phyloP scores from a whole-genome alignment of 2,797 vertebrate genomes.

The Caiman crocodilus region DNA sequence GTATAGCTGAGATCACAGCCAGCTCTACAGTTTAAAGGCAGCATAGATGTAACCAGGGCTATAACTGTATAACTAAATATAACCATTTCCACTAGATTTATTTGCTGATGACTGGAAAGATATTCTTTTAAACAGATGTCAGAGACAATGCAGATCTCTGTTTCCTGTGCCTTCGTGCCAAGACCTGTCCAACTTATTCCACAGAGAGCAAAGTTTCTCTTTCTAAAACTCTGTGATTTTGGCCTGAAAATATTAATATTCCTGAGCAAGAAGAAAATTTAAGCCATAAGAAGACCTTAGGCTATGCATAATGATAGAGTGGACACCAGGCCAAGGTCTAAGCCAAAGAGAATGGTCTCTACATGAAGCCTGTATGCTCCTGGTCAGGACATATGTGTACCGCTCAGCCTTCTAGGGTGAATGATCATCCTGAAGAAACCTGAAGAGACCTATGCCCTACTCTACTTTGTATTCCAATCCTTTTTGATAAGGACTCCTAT shows the following conservation, averaged over 20 bases:
- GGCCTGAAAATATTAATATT: neutral
- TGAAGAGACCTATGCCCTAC: neutral
- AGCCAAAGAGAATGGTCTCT: neutral
- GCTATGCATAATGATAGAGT: rapidly evolving
- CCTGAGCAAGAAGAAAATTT: neutral
- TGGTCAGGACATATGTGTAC: neutral
- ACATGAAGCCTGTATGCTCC: neutral
- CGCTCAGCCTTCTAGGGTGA: neutral
- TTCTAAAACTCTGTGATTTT: neutral
- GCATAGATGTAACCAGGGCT: rapidly evolving
- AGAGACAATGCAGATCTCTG: neutral
- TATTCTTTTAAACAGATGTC: neutral
- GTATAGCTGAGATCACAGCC: neutral
- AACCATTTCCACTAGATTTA: conserved; percentile 22
- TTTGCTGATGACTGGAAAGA: conserved; percentile 4
- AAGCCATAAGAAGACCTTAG: neutral
- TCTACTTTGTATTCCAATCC: neutral
- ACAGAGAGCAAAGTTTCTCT: neutral
- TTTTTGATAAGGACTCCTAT: neutral
- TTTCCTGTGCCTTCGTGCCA: neutral
- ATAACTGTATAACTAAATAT: neutral
- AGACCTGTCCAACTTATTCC: neutral
- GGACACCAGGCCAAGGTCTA: neutral
- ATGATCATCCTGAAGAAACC: neutral
- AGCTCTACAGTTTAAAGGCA: neutral